Conservation (phyloP, 2,888 invertebrate genomes). For the Metalampra italica region DNA sequence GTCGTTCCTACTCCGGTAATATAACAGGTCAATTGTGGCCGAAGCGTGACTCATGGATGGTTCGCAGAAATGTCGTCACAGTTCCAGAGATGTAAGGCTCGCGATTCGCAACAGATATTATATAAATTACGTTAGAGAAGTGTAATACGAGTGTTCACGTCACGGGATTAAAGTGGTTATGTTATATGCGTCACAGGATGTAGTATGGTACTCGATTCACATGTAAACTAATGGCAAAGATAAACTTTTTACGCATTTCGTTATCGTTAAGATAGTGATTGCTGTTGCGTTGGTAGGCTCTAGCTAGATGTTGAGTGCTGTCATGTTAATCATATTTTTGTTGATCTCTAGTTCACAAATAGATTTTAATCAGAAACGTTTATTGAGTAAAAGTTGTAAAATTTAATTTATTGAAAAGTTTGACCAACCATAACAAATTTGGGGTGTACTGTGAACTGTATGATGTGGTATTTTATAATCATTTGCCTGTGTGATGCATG, state of each 20-base stretch:
- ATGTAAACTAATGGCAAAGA: not conserved
- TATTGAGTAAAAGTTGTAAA: too few relatives aligned
- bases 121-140: constrained; percentile 9
- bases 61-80: constrained; percentile 62
- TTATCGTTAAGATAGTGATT: not conserved
- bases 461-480: not conserved
- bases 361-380: too few relatives aligned
- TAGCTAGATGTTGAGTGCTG: too few relatives aligned
- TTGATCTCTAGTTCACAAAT: too few relatives aligned
- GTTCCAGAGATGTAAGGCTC: constrained; percentile 41
- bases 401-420: too few relatives aligned
- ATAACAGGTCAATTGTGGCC: constrained; percentile 47
- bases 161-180: constrained; percentile 34
- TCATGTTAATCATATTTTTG: too few relatives aligned
- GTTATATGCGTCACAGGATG: constrained; percentile 37
- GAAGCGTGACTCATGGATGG: constrained; percentile 45
- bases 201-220: constrained; percentile 3
- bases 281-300: not conserved
- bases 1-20: constrained; percentile 31
- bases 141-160: constrained; percentile 22
- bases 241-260: constrained; percentile 5
- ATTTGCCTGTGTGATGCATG: too few relatives aligned
- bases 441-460: not conserved
- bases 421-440: too few relatives aligned
- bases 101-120: constrained; percentile 3